phyloP scores from a whole-genome alignment of 2,888 invertebrate species.

The Tinea semifulvella region DNA sequence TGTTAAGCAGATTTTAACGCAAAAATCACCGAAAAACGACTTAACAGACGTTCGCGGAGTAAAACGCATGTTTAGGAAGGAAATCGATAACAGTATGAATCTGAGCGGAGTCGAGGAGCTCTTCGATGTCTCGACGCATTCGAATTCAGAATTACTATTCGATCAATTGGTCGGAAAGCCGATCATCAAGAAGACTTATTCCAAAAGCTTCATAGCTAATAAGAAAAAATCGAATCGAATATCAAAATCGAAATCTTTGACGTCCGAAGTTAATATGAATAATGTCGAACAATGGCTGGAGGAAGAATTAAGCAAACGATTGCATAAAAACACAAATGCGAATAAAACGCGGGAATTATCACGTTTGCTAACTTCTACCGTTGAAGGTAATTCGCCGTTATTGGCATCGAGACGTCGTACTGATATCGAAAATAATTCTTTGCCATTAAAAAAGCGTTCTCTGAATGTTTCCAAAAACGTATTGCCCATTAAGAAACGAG shows the following conservation, averaged over 20 bases:
- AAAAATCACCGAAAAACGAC: constrained; percentile 36
- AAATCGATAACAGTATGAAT: constrained; percentile 25
- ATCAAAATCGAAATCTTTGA: constrained; percentile 25
- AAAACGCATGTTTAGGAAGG: constrained; percentile 29
- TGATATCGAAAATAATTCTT: constrained; percentile 28
- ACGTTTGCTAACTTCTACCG: constrained; percentile 33
- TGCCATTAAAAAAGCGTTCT: constrained; percentile 49
- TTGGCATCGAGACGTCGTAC: constrained; percentile 26
- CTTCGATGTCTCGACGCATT: constrained; percentile 29
- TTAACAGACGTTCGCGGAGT: constrained; percentile 41
- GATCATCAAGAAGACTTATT: constrained; percentile 32
- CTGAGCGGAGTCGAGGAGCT: constrained; percentile 47
- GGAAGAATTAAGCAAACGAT: constrained; percentile 28
- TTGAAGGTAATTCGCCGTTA: constrained; percentile 30
- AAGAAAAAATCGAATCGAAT: constrained; percentile 21
- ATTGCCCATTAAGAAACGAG: constrained; percentile 43
- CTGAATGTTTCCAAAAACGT: constrained; percentile 18
- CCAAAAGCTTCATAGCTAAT: constrained; percentile 33
- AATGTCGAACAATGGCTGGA: constrained; percentile 42
- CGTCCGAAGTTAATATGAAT: constrained; percentile 24
- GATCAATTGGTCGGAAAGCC: constrained; percentile 38
- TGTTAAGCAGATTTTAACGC: constrained; percentile 31
- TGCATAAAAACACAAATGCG: constrained; percentile 18
- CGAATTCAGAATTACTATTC: constrained; percentile 29
- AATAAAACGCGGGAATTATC: constrained; percentile 29